Conservation (phyloP, 1,140 invertebrate species). For the Drosophila busckii region DNA sequence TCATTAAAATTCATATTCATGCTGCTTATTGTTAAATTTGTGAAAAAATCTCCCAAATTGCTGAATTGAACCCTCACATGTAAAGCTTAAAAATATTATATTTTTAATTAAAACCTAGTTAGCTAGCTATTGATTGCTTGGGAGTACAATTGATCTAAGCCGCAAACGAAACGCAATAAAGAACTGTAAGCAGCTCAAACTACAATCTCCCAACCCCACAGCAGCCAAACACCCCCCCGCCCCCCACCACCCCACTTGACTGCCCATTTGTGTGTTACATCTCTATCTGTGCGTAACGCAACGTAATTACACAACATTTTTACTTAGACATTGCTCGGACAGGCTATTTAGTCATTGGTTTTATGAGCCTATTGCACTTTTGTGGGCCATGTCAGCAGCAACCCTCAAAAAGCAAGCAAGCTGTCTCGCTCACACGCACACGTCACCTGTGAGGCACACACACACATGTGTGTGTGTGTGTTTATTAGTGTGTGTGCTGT, state of each 20-base stretch:
- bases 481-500: neutral
- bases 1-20: too few species aligned
- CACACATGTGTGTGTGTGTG: neutral
- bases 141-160: too few species aligned
- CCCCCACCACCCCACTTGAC: conserved; percentile 8
- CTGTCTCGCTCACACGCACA: conserved; percentile 17
- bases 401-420: conserved; percentile 45
- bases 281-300: conserved; percentile 73
- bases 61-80: too few species aligned
- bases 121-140: too few species aligned
- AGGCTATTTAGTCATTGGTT: conserved; percentile 68
- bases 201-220: neutral
- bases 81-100: too few species aligned
- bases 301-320: conserved; percentile 76
- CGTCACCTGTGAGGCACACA: conserved; percentile 46
- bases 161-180: too few species aligned
- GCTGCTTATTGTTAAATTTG: too few species aligned
- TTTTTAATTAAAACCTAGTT: too few species aligned
- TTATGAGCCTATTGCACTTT: conserved; percentile 71
- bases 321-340: conserved; percentile 56
- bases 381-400: conserved; percentile 47
- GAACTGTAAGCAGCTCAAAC: neutral
- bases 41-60: too few species aligned
- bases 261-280: conserved; percentile 28
- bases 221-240: conserved; percentile 1